Percentiles rank a stretch among this genome's conserved stretches.
Conservation (phyloP, 2,113 vertebrate genomes). For the Pimephales promelas region DNA sequence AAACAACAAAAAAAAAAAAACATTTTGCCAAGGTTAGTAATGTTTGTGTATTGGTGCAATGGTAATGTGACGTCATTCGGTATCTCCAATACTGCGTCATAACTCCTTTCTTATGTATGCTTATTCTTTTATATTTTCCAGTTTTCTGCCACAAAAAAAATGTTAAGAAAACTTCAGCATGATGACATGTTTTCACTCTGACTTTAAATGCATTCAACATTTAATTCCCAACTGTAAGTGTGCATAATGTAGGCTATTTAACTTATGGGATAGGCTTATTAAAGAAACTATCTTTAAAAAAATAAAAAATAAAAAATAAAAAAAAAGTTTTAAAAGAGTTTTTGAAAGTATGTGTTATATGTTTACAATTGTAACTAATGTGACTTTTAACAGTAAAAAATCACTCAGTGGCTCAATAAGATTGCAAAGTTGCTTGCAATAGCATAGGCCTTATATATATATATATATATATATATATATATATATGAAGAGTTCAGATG, state of each 20-base stretch:
- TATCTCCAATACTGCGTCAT: constrained; percentile 33
- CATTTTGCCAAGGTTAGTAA: neutral
- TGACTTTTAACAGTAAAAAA: neutral
- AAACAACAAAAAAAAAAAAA: neutral
- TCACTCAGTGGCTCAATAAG: neutral
- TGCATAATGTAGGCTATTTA: neutral
- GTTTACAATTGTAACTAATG: neutral
- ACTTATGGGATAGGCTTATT: neutral
- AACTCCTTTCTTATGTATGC: neutral
- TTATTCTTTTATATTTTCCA: too few species aligned
- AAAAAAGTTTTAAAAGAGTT: neutral
- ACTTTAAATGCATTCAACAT: neutral
- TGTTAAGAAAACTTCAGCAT: neutral
- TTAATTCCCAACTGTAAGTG: neutral
- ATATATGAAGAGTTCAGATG: too few species aligned
- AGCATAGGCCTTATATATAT: neutral
- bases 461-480: too few species aligned
- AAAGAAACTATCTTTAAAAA: neutral
- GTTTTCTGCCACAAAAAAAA: too few species aligned
- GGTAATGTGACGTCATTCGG: constrained; percentile 22
- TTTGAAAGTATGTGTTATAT: neutral
- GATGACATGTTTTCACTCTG: neutral
- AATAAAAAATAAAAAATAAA: too few species aligned
- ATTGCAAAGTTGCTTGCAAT: neutral
- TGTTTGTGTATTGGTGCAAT: constrained; percentile 31